phyloP scores from a whole-genome alignment of 2,113 vertebrate species.

The Isurus oxyrinchus region DNA sequence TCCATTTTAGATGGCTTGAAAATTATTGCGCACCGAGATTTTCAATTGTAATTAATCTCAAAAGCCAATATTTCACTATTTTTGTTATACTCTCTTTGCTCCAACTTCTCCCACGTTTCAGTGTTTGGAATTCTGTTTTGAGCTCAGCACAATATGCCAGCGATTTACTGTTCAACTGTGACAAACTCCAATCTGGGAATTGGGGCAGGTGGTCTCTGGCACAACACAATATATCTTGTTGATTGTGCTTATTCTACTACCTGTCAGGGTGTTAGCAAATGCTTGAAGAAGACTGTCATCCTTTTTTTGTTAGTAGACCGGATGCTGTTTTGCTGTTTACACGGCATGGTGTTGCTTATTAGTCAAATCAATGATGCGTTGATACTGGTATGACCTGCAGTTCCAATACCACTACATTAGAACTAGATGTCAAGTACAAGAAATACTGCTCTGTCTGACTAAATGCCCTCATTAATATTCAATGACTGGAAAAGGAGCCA shows the following conservation, averaged over 20 bases:
- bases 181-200: background rate
- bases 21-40: background rate
- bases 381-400: background rate
- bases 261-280: background rate
- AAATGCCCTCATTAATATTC: background rate
- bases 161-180: background rate
- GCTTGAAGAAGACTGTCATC: background rate
- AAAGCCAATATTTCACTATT: background rate
- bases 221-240: background rate
- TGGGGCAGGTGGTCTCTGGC: background rate
- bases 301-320: background rate
- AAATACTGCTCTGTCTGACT: background rate
- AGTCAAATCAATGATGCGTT: background rate
- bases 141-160: background rate
- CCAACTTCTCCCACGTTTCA: background rate
- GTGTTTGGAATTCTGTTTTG: background rate
- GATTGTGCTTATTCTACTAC: background rate
- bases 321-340: background rate
- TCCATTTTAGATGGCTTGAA: background rate
- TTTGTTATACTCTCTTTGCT: background rate
- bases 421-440: background rate
- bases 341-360: background rate
- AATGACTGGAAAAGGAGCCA: background rate
- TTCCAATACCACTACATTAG: background rate
- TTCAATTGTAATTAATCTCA: background rate